A percentile compares a stretch with the other conserved stretches of the same genome.
phyloP scores from a whole-genome alignment of 2,797 vertebrate genomes.

The Poeciliopsis presidionis region DNA sequence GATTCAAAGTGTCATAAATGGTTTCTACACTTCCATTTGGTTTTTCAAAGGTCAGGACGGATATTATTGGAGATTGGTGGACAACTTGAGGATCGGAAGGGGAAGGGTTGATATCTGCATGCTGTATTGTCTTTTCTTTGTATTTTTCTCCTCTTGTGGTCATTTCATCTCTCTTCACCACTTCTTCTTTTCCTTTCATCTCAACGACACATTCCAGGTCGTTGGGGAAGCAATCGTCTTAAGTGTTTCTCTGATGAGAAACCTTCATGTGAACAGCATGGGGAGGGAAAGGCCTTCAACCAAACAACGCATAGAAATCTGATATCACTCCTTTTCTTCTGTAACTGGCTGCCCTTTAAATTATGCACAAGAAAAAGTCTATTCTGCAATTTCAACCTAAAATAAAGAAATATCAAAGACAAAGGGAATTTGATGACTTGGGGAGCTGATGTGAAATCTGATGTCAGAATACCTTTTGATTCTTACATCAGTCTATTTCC shows the following conservation, averaged over 20 bases:
- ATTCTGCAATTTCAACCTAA: constrained; percentile 6
- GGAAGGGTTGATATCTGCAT: constrained; percentile 13
- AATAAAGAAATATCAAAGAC: constrained; percentile 3
- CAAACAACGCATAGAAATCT: constrained; percentile 16
- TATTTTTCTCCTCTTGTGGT: constrained; percentile 14
- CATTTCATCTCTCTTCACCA: constrained; percentile 21
- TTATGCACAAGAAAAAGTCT: constrained; percentile 15
- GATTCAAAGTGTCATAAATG: neutral
- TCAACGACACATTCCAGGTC: constrained; percentile 72
- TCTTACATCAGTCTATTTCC: neutral
- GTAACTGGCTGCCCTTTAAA: constrained; percentile 22
- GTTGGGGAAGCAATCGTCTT: constrained; percentile 75
- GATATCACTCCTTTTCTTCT: constrained; percentile 21
- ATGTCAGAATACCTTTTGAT: neutral
- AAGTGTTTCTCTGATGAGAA: constrained; percentile 80
- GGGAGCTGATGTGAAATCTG: neutral
- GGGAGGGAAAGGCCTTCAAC: constrained; percentile 57
- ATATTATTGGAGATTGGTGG: neutral
- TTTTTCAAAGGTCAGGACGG: neutral
- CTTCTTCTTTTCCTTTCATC: constrained; percentile 57
- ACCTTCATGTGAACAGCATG: constrained; percentile 64
- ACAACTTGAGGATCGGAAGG: neutral
- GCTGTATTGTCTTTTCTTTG: neutral
- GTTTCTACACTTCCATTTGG: neutral
- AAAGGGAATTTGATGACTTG: neutral